Evolutionary conservation across 37 sponge, comb jelly and placozoan species (phyloP), one percentile per base, ranked within the genome.

Genomic region (Spongilla lacustris): DNA sequence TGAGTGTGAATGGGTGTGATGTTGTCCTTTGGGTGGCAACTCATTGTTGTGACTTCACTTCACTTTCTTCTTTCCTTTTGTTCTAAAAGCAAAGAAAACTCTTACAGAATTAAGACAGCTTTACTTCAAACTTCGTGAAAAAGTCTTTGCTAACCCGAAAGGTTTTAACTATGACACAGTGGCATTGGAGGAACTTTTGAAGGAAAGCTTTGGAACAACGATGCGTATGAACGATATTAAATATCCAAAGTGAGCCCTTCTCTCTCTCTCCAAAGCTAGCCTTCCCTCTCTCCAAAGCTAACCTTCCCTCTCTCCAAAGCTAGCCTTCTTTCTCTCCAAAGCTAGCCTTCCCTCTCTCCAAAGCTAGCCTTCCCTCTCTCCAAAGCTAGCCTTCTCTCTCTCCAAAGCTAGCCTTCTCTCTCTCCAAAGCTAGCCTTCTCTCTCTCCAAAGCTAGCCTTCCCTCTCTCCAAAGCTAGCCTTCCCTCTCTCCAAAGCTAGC

Each of bases 201-300:
- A 84, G 67, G 76, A 84, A 2, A 73, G 68, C 30, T 79, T 92
- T 35, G 87, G 89, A 1, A 73, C 79, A 35, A 79, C 86, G 2
- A 69, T 82, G 72, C 58, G 66, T 0, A 81, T 91, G 91, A 50
- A 36, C 1, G 86, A 91, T 31, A 48, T 50, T 19, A 50, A 22
- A 19, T 66, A 78, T 35, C 91, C 91, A 77, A 91, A 86, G 91
- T 91, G 31, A 67, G 91, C 78, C 13, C 29, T 28, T 69, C n/a
- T n/a, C n/a, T 25, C 28, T 69, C 26, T 28, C 28, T n/a, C n/a
- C n/a, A 46, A 46, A 46, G 46, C 8, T 46, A 46, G 8, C n/a
- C n/a, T n/a, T n/a, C n/a, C n/a, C n/a, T n/a, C n/a, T n/a, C n/a
- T n/a, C n/a, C n/a, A n/a, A n/a, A n/a, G n/a, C n/a, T n/a, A n/a